Evolutionary conservation across 64 coral and sea anemone species (phyloP).

Genomic region (Stichodactyla helianthus): DNA sequence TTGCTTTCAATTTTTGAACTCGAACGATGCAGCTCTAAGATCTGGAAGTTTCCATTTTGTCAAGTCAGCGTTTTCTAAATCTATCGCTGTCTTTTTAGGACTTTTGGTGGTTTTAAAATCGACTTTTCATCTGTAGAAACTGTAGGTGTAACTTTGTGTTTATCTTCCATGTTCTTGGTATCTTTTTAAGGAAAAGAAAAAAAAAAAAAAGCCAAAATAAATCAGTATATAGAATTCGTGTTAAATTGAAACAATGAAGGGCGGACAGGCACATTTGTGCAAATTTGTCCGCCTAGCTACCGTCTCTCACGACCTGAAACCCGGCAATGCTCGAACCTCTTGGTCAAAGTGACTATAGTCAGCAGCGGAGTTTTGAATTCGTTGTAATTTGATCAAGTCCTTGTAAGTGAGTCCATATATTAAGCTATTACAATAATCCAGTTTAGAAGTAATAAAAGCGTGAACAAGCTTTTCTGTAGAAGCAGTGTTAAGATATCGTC

Average conservation of each 20-base stretch:
- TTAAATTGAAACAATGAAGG: background rate
- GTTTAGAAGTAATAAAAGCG: no score
- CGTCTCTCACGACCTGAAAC: conserved; percentile 8
- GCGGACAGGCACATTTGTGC: background rate
- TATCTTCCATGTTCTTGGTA: background rate
- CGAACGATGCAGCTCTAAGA: conserved; percentile 17
- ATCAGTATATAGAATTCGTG: background rate
- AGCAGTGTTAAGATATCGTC: no score
- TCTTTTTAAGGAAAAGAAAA: background rate
- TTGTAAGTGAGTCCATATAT: no score
- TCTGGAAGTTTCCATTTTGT: conserved; percentile 31
- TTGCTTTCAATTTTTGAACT: conserved; percentile 51
- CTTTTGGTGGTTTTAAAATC: background rate
- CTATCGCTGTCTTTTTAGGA: background rate
- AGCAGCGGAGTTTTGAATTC: no score
- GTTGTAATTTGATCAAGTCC: no score
- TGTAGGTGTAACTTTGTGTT: background rate
- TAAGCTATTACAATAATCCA: no score
- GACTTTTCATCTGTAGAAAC: background rate
- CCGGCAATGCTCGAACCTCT: background rate
- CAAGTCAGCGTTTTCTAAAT: conserved; percentile 20
- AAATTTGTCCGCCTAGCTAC: background rate
- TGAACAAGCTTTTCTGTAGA: no score
- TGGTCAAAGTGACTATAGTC: no score
- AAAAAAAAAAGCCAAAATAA: background rate